These are phyloP conservation scores for Aphaenogaster rudis DNA, from an alignment of 1,140 invertebrate genomes.

Conservation along the genomic window DNA sequence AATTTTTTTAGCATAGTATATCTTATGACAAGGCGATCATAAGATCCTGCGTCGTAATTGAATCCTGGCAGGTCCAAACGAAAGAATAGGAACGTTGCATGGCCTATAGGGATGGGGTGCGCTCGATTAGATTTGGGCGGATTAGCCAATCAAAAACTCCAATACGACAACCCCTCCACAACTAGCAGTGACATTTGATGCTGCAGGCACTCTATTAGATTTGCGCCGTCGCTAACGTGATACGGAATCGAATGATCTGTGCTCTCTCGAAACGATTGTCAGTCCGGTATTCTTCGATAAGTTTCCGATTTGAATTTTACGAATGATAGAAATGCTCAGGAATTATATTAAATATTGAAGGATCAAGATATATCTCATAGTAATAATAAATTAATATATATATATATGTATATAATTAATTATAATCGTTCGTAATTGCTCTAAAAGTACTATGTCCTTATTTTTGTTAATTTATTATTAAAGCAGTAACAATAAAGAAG, in stretches of 20 bases:
- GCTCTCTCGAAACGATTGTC: slow-evolving; percentile 81
- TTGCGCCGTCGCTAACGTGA: slow-evolving; percentile 85
- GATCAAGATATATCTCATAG: background rate
- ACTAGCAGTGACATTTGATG: slow-evolving; percentile 85
- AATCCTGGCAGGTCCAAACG: slow-evolving; percentile 66
- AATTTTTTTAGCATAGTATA: slow-evolving; percentile 32
- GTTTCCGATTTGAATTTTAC: slow-evolving; percentile 55
- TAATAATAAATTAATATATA: background rate
- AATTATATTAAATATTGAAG: slow-evolving; percentile 11
- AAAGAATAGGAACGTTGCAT: slow-evolving; percentile 59
- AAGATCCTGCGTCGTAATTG: slow-evolving; percentile 76
- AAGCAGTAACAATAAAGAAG: background rate
- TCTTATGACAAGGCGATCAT: slow-evolving; percentile 53
- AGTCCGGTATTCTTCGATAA: slow-evolving; percentile 53
- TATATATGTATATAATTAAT: background rate
- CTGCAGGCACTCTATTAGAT: slow-evolving; percentile 85
- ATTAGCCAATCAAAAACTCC: slow-evolving; percentile 87
- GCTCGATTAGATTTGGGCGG: slow-evolving; percentile 86
- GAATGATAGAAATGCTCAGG: background rate
- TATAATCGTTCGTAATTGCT: background rate
- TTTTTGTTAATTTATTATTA: slow-evolving; percentile 3
- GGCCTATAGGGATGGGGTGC: slow-evolving; percentile 64
- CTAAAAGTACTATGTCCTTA: background rate
- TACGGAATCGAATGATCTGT: slow-evolving; percentile 85
- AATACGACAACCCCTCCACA: slow-evolving; percentile 82